Conservation (phyloP, 2,888 invertebrate species). For the Frankliniella fusca region DNA sequence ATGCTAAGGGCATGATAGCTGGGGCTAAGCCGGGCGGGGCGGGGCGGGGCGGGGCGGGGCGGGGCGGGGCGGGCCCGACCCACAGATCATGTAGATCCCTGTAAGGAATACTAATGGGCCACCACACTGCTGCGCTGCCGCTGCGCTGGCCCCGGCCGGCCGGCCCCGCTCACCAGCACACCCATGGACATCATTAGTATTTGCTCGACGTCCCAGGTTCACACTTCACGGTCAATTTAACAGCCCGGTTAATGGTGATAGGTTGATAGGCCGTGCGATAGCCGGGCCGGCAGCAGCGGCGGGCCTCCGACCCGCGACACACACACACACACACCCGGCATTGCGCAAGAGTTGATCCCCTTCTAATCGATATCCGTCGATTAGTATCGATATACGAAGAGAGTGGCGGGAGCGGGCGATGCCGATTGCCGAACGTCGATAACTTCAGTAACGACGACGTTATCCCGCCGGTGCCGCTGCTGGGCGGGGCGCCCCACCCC, state of each 20-base stretch:
- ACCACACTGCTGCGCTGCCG: constrained; percentile 10
- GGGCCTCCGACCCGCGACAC: too few species aligned
- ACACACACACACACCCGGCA: too few species aligned
- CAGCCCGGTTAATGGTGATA: not conserved
- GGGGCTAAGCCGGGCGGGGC: not conserved
- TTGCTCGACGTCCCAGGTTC: constrained; percentile 21
- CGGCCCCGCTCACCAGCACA: not conserved
- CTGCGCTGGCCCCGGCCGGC: not conserved
- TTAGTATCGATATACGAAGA: not conserved
- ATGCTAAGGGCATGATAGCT: not conserved
- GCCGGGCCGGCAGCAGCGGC: not conserved
- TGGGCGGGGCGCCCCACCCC: not conserved
- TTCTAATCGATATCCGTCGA: not conserved
- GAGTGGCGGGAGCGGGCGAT: too few species aligned
- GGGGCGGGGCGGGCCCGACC: not conserved
- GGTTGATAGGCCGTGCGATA: too few species aligned
- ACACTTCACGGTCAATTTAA: constrained; percentile 26
- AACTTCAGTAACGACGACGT: not conserved
- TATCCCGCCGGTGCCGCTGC: too few species aligned
- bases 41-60: not conserved
- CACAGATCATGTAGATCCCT: constrained; percentile 15
- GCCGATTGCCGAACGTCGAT: not conserved
- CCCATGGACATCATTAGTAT: constrained; percentile 9
- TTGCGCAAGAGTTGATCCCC: not conserved
- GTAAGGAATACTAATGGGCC: constrained; percentile 24